Base-by-base conservation (phyloP, 2,113 vertebrate genomes). In the Typhlomys cinereus region DNA sequence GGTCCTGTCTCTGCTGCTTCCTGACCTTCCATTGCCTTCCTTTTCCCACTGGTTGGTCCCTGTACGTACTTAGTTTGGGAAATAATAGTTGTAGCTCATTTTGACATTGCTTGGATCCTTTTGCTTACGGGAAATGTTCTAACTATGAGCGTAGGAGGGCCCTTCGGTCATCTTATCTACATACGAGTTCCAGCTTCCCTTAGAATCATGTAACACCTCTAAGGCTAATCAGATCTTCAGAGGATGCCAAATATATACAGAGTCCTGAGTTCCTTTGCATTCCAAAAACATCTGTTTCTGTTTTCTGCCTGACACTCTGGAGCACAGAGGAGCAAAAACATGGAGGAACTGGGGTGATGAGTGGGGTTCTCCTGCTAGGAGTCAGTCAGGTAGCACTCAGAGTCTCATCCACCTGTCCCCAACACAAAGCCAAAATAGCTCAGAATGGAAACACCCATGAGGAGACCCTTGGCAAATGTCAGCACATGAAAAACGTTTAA, bases 361-460 rank as follows among this genome's bases (percentile, higher is more conserved):
- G 1, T 3, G 7, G 48, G 10, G 39, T 21, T 36, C 57, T 1
- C 8, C 8, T 7, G 17, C 66, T 2, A 7, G 34, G 3, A n/a
- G n/a, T n/a, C 27, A 14, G 2, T 5, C 4, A 71, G 73, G 23
- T 2, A 4, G 1, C 2, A 1, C 3, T 2, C 2, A 70, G 7
- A 17, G 52, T 25, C 44, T 62, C 69, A 1, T 11, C 52, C 25
- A 1, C 13, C 34, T 57, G 36, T 50, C 20, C 18, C 14, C 44
- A 12, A 7, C 4, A 0, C 13, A 64, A 21, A 8, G 12, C 57
- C 14, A 0, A 36, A 31, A 2, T 5, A 25, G 41, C 66, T 9
- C 10, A 25, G 11, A 71, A 21, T 10, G 29, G 8, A 50, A 23
- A 80, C 74, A 39, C n/a, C 54, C 52, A 11, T 15, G 17, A 76